Evolutionary conservation across 2,888 invertebrate species (phyloP).

Genomic region (Philereme transversata): DNA sequence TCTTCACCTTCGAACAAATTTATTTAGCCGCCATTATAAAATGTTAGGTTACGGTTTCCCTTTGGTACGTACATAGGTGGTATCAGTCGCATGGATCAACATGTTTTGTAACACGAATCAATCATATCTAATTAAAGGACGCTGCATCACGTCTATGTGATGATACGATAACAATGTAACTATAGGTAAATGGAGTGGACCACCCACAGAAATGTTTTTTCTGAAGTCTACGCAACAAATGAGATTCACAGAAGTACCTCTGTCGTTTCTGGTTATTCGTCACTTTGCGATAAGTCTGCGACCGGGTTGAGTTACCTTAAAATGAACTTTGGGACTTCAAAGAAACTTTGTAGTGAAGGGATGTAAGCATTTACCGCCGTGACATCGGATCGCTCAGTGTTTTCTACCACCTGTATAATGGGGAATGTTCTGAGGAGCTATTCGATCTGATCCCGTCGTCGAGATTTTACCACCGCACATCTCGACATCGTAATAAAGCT

Average conservation of each 20-base stretch:
- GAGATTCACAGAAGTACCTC: constrained; percentile 2
- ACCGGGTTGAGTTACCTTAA: no score
- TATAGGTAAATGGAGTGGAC: constrained; percentile 32
- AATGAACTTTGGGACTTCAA: no score
- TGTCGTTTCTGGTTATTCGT: no score
- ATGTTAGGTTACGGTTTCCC: constrained; percentile 5
- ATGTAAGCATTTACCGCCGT: no score
- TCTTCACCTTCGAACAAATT: constrained; percentile 7
- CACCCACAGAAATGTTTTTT: constrained; percentile 28
- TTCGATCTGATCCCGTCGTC: no score
- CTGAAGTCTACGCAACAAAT: constrained; percentile 2
- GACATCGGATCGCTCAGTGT: no score
- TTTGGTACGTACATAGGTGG: constrained; percentile 15
- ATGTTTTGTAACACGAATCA: constrained; percentile 20
- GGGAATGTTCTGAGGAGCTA: no score
- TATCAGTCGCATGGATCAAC: neutral
- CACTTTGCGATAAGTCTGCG: no score
- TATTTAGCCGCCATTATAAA: constrained; percentile 4
- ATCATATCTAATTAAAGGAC: constrained; percentile 41
- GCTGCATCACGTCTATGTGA: constrained; percentile 44
- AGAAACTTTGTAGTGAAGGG: no score
- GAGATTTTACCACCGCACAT: no score
- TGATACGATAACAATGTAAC: constrained; percentile 34
- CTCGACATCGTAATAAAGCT: no score
- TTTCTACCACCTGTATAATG: no score